Evolutionary conservation across 2,113 vertebrate species (phyloP).

Genomic region (Tonatia bakeri): DNA sequence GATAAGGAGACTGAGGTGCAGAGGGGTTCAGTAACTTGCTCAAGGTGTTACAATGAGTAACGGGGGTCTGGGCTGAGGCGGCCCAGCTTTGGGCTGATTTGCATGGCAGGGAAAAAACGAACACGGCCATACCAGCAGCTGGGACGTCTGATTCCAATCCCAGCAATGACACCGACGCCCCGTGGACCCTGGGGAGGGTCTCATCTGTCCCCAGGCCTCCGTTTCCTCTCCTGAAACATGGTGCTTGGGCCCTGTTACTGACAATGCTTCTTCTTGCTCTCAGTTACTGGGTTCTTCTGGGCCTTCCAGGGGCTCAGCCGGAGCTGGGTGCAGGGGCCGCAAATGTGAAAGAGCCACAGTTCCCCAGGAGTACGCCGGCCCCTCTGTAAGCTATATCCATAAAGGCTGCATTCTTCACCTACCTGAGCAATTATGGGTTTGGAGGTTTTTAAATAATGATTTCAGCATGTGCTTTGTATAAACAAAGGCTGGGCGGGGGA

Average conservation of each 20-base stretch:
- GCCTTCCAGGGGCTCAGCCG: neutral
- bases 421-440: constrained; percentile 79
- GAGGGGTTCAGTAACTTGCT: neutral
- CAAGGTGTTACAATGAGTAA: neutral
- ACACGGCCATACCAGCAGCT: accelerated
- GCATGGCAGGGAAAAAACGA: neutral
- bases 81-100: neutral
- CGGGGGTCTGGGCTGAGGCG: neutral
- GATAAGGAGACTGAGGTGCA: neutral
- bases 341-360: constrained; percentile 26
- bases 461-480: constrained; percentile 83
- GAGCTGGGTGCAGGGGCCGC: neutral
- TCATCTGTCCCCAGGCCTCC: neutral
- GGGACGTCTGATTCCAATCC: neutral
- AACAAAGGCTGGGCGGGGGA: constrained; percentile 74
- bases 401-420: constrained; percentile 83
- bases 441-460: constrained; percentile 81
- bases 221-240: neutral
- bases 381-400: constrained; percentile 69
- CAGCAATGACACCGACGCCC: neutral
- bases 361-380: neutral
- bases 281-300: neutral
- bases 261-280: neutral
- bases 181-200: neutral
- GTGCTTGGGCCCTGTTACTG: neutral